Evolutionary conservation across 2,797 vertebrate genomes (phyloP), one percentile per base, ranked within the genome.

Genomic region (Argya squamiceps): DNA sequence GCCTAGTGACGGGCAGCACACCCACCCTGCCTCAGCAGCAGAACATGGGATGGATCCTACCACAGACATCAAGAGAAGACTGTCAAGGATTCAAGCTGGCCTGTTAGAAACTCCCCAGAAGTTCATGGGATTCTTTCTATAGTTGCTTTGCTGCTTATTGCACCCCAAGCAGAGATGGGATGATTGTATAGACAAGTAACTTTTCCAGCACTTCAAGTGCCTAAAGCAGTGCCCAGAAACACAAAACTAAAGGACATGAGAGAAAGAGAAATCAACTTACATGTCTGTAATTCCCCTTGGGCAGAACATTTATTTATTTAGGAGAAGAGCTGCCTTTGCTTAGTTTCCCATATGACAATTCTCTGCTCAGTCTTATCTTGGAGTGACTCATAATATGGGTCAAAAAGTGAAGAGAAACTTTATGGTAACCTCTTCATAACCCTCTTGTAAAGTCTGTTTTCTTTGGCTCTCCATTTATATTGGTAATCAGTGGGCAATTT

Each of bases 381-480:
- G 19, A 92, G n/a, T 97, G 97, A 96, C 63, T 97, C 96, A 95
- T 29, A 68, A 50, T 22, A 18, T 58, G 77, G 73, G 76, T 93
- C 92, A 71, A 89, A 92, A 86, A 63, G 94, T 70, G 63, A 88
- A 91, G 39, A 75, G 75, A 89, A 92, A 73, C 39, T 83, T 91
- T 60, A 62, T 21, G 55, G 79, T 53, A 69, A 94, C 79, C 65
- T 93, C 91, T 91, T 88, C 21, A 22, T 77, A 88, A 93, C 52
- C 93, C 27, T 83, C 47, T 16, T 71, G n/a, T 53, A 59, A 65
- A 59, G 37, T 46, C 59, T 56, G 50, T 69, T 93, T 58, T 59
- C 75, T 59, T 68, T 89, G 87, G 94, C 19, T 34, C 29, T 65
- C 8, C 12, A 3, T 80, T 67, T 64, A 32, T 30, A 4, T 83